Evolutionary conservation across 1,140 invertebrate species (phyloP).

Genomic region (Ips nitidus): DNA sequence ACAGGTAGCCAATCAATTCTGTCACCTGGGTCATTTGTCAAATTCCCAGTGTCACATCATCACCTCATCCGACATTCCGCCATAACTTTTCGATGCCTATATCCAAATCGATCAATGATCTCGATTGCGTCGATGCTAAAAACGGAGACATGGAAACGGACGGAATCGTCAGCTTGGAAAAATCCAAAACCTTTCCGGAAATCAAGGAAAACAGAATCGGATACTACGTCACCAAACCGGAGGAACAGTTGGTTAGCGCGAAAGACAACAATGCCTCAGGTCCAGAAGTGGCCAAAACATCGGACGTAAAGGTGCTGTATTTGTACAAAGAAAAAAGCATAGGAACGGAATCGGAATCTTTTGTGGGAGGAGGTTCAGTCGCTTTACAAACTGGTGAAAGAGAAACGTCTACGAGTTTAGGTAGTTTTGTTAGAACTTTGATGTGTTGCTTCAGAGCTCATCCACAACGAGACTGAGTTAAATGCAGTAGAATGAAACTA

Average conservation of each 20-base stretch:
- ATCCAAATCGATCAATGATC: conserved; percentile 27
- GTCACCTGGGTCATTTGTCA: conserved; percentile 29
- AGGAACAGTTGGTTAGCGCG: not conserved
- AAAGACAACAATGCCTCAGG: not conserved
- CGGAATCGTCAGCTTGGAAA: conserved; percentile 14
- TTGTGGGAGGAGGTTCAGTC: conserved; percentile 15
- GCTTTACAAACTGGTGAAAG: conserved; percentile 19
- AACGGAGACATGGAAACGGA: not conserved
- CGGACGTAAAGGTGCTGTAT: conserved; percentile 27
- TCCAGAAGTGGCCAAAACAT: not conserved
- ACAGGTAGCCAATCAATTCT: conserved; percentile 23
- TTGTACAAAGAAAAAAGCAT: conserved; percentile 28
- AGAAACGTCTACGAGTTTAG: not conserved
- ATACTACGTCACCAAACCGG: conserved; percentile 19
- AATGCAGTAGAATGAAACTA: not conserved
- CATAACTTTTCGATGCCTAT: conserved; percentile 26
- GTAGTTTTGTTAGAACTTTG: conserved; percentile 17
- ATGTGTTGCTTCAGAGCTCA: conserved; percentile 22
- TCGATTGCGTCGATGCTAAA: not conserved
- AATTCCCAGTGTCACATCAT: conserved; percentile 33
- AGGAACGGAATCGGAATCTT: conserved; percentile 24
- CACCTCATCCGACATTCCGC: conserved; percentile 28
- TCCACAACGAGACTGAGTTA: not conserved
- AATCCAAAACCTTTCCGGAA: conserved; percentile 32
- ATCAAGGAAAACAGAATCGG: conserved; percentile 15